These are phyloP conservation scores for Noctua pronuba DNA, from an alignment of 2,888 invertebrate species.

Conservation along the genomic window DNA sequence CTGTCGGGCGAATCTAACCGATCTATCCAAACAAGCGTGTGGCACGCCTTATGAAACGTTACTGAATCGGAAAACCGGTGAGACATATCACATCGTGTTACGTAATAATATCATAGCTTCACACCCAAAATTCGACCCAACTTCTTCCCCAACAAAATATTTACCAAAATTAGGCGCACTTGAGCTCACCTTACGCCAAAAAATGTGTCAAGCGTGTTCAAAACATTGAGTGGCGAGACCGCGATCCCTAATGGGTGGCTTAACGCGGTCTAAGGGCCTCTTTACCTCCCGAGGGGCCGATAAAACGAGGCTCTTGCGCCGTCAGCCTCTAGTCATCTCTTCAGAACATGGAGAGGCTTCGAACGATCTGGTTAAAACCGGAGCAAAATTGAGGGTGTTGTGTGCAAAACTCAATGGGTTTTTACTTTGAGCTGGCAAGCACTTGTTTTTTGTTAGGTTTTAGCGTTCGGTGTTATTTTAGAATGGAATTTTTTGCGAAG, in stretches of 20 bases:
- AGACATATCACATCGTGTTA: background rate
- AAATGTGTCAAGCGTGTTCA: constrained; percentile 69
- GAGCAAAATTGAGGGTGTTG: constrained; percentile 63
- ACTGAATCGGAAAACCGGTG: background rate
- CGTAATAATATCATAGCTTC: background rate
- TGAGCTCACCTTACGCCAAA: constrained; percentile 49
- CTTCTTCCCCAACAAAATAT: constrained; percentile 17
- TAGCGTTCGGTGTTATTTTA: constrained; percentile 16
- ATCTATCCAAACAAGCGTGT: background rate
- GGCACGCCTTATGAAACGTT: background rate
- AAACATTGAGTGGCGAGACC: constrained; percentile 62
- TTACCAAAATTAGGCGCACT: constrained; percentile 38
- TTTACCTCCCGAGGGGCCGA: constrained; percentile 60
- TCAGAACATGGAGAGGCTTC: constrained; percentile 61
- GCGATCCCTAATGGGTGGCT: constrained; percentile 68
- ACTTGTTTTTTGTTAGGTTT: constrained; percentile 30
- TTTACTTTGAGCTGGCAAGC: constrained; percentile 40
- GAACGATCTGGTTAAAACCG: constrained; percentile 66
- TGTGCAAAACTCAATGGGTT: constrained; percentile 57
- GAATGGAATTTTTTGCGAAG: background rate
- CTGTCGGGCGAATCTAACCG: background rate
- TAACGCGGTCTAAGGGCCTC: constrained; percentile 66
- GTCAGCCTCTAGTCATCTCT: constrained; percentile 66
- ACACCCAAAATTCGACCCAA: constrained; percentile 11
- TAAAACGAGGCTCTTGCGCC: constrained; percentile 68